These are phyloP conservation scores for Macrosoma leucophasiata DNA, from an alignment of 2,888 invertebrate species.

Conservation along the genomic window DNA sequence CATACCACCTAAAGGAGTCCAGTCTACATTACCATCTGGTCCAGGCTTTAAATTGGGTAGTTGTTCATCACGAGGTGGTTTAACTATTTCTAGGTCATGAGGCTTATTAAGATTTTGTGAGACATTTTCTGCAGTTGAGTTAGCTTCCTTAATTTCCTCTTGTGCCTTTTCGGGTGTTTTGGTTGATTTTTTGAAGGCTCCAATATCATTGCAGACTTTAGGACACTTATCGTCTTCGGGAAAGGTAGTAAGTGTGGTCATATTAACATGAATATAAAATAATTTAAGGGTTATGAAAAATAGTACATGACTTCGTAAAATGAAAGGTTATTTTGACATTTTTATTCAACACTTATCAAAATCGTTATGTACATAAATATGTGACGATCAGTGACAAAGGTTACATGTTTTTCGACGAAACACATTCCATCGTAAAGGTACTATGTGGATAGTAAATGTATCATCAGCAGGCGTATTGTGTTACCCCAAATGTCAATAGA, in stretches of 20 bases:
- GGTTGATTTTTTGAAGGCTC: slow-evolving; percentile 52
- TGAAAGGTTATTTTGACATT: too few relatives aligned
- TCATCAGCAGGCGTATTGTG: too few relatives aligned
- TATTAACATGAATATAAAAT: slow-evolving; percentile 9
- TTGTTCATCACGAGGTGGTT: slow-evolving; percentile 33
- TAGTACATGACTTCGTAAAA: too few relatives aligned
- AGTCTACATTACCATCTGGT: slow-evolving; percentile 83
- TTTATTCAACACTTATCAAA: too few relatives aligned
- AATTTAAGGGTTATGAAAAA: too few relatives aligned
- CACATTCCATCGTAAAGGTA: too few relatives aligned
- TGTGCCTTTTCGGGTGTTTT: slow-evolving; percentile 36
- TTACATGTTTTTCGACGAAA: too few relatives aligned
- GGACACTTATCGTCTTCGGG: slow-evolving; percentile 52
- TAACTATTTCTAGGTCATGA: slow-evolving; percentile 18
- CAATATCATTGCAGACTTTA: slow-evolving; percentile 48
- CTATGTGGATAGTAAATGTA: too few relatives aligned
- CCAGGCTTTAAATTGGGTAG: slow-evolving; percentile 72
- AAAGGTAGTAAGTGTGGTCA: slow-evolving; percentile 34
- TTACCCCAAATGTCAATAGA: too few relatives aligned
- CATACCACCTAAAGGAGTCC: slow-evolving; percentile 80
- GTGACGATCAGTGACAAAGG: too few relatives aligned
- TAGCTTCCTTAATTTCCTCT: slow-evolving; percentile 30
- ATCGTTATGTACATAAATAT: too few relatives aligned
- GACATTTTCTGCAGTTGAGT: slow-evolving; percentile 10
- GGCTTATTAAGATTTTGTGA: too few relatives aligned